A percentile compares a stretch with the other conserved stretches of the same genome.
phyloP scores from a whole-genome alignment of 2,888 invertebrate genomes.

The Cyclophora punctaria region DNA sequence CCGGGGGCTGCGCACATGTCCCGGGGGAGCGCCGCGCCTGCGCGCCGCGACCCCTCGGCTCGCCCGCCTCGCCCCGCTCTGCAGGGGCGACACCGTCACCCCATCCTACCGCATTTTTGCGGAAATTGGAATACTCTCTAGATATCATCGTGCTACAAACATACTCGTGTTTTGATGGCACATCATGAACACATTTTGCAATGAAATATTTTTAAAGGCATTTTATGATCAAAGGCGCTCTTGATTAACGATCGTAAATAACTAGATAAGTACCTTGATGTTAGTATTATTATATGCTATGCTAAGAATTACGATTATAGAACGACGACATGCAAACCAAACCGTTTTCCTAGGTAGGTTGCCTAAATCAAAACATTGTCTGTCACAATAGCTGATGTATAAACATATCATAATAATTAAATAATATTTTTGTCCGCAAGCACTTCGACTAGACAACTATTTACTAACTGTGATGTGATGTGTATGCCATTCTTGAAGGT shows the following conservation, averaged over 20 bases:
- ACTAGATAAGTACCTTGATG: no score
- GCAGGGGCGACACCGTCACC: conserved; percentile 48
- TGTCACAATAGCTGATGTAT: background rate
- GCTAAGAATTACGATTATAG: no score
- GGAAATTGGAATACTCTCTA: conserved; percentile 60
- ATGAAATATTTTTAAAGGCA: conserved; percentile 8
- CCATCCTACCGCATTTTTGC: conserved; percentile 57
- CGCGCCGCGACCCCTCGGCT: conserved; percentile 27
- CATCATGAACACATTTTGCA: conserved; percentile 10
- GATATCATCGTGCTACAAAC: conserved; percentile 29
- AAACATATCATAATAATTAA: background rate
- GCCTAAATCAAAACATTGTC: no score
- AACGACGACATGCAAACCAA: no score
- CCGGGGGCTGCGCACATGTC: conserved; percentile 41
- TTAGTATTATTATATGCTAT: no score
- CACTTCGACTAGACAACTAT: no score
- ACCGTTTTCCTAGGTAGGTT: background rate
- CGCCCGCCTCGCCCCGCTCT: conserved; percentile 40
- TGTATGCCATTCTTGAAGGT: no score
- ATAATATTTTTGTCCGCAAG: no score
- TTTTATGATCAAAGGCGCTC: no score
- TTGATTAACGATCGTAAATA: no score
- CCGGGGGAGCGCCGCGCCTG: conserved; percentile 39
- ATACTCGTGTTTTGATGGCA: conserved; percentile 8
- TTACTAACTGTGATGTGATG: no score